Conservation (phyloP, 2,888 invertebrate species). For the Teleogryllus oceanicus region DNA sequence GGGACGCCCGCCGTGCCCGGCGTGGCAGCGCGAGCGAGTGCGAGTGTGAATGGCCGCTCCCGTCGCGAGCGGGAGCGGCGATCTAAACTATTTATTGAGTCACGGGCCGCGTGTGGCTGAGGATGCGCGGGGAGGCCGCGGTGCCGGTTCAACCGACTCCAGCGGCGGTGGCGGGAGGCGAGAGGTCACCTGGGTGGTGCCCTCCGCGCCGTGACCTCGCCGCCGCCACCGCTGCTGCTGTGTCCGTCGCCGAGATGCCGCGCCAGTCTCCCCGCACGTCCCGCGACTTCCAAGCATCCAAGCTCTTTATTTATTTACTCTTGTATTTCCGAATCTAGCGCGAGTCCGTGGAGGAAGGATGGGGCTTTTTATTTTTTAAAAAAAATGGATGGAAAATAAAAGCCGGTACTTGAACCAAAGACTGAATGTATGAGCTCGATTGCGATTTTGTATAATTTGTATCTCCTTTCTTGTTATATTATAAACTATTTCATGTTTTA, state of each 20-base stretch:
- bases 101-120: not conserved
- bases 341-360: not conserved
- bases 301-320: not conserved
- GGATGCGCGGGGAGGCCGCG: not conserved
- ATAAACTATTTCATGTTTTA: constrained; percentile 4
- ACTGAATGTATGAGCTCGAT: constrained; percentile 26
- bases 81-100: constrained; percentile 2
- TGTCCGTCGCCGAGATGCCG: no score
- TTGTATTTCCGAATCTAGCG: not conserved
- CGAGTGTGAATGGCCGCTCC: not conserved
- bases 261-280: no score
- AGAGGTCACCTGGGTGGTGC: no score
- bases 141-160: no score
- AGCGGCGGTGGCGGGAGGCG: no score
- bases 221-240: no score
- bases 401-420: constrained; percentile 27
- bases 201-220: no score
- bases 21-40: not conserved
- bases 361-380: not conserved
- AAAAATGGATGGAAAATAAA: not conserved
- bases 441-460: constrained; percentile 23
- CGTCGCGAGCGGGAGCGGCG: not conserved
- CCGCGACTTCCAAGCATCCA: no score
- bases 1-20: not conserved
- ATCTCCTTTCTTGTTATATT: not conserved